phyloP scores from a whole-genome alignment of 2,113 vertebrate genomes.

The Astur gentilis region DNA sequence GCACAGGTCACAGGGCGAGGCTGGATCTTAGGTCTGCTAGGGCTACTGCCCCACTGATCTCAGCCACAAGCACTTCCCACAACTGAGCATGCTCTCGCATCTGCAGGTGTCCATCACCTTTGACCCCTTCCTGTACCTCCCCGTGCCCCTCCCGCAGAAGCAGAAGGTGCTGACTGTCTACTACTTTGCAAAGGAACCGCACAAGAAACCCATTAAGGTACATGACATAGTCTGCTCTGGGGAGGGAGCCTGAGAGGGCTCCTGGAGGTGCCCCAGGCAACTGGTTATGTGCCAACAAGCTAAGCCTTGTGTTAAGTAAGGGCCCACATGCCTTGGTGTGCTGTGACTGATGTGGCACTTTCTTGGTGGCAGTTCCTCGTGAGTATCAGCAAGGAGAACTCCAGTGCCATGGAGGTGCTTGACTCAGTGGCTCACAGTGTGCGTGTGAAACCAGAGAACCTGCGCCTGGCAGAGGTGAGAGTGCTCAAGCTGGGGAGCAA shows the following conservation, averaged over 20 bases:
- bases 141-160: conserved; percentile 94
- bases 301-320: not conserved
- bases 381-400: conserved; percentile 96
- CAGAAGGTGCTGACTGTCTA: conserved; percentile 96
- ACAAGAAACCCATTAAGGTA: conserved; percentile 96
- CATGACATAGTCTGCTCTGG: not conserved
- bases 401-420: conserved; percentile 89
- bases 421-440: conserved; percentile 89
- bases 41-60: not conserved
- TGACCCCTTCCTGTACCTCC: conserved; percentile 96
- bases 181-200: conserved; percentile 93
- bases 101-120: conserved; percentile 96
- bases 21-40: not conserved
- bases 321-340: rapidly evolving
- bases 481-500: not conserved
- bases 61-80: not conserved
- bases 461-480: conserved; percentile 89
- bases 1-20: not conserved
- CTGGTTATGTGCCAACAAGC: not conserved
- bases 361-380: conserved; percentile 83
- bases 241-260: not conserved
- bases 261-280: not conserved
- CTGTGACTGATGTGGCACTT: not conserved
- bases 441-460: conserved; percentile 87
- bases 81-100: not conserved